These are phyloP conservation scores for Oceanodroma leucorhoa DNA, from an alignment of 2,797 vertebrate genomes.

Conservation along the genomic window DNA sequence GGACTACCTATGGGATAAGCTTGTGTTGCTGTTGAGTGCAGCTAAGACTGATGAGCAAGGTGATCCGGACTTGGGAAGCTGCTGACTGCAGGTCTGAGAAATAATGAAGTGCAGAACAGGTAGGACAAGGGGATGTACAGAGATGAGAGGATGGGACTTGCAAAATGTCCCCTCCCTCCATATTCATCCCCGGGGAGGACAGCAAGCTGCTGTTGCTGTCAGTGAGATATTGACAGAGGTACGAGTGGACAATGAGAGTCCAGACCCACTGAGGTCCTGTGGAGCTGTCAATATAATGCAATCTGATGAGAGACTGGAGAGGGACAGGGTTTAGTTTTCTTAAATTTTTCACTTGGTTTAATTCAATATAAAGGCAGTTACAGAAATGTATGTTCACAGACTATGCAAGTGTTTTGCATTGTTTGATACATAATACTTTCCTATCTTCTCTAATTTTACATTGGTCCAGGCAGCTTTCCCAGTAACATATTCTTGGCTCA, in stretches of 20 bases:
- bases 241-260: not conserved
- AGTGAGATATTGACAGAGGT: not conserved
- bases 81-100: not conserved
- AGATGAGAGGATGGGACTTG: not conserved
- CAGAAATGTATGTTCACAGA: not conserved
- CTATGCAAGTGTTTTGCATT: not conserved
- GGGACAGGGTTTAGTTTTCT: not conserved
- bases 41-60: not conserved
- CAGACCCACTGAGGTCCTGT: not conserved
- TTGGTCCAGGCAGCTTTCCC: not conserved
- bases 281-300: not conserved
- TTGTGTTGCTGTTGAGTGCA: not conserved
- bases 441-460: not conserved
- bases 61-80: not conserved
- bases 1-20: not conserved
- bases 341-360: not conserved
- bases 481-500: not conserved
- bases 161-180: not conserved
- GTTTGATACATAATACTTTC: not conserved
- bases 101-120: not conserved
- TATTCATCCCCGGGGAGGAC: not conserved
- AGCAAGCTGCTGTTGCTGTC: not conserved
- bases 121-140: fast-evolving
- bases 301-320: not conserved
- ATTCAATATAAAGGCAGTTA: not conserved